Evolutionary conservation across 2,113 vertebrate species (phyloP).

Genomic region (Callaeas wilsoni): DNA sequence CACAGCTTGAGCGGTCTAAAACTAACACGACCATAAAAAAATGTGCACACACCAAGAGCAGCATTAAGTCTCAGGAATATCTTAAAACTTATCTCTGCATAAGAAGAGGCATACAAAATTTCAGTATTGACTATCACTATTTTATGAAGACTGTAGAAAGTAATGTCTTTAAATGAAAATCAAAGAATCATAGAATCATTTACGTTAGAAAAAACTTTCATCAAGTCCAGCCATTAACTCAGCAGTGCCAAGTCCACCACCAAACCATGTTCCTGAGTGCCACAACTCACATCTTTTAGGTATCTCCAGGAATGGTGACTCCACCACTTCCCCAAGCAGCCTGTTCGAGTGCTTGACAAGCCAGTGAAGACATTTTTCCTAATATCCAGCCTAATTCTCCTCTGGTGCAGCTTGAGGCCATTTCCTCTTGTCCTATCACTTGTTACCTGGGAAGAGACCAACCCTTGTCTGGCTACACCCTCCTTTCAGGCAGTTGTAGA

Average conservation of each 20-base stretch:
- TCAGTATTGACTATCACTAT: background rate
- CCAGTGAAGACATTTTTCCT: background rate
- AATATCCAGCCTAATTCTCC: background rate
- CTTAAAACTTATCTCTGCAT: background rate
- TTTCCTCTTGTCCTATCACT: background rate
- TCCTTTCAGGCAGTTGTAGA: background rate
- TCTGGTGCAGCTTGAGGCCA: background rate
- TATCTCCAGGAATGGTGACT: background rate
- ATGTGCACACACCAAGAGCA: background rate
- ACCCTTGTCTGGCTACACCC: rapidly evolving
- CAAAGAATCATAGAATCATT: background rate
- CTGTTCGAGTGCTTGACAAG: background rate
- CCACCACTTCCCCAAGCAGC: background rate
- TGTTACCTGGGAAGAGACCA: background rate
- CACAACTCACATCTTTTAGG: background rate
- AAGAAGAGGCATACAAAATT: background rate
- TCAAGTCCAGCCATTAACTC: background rate
- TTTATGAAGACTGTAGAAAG: background rate
- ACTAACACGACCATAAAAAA: background rate
- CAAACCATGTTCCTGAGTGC: background rate
- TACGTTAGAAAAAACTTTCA: background rate
- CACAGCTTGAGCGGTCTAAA: background rate
- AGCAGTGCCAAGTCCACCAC: background rate
- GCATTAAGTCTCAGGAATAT: background rate
- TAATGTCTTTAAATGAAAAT: background rate